Percentiles rank a stretch among this genome's conserved stretches.
These are phyloP conservation scores for Hydrolagus colliei DNA, from an alignment of 2,797 vertebrate species.

Conservation along the genomic window DNA sequence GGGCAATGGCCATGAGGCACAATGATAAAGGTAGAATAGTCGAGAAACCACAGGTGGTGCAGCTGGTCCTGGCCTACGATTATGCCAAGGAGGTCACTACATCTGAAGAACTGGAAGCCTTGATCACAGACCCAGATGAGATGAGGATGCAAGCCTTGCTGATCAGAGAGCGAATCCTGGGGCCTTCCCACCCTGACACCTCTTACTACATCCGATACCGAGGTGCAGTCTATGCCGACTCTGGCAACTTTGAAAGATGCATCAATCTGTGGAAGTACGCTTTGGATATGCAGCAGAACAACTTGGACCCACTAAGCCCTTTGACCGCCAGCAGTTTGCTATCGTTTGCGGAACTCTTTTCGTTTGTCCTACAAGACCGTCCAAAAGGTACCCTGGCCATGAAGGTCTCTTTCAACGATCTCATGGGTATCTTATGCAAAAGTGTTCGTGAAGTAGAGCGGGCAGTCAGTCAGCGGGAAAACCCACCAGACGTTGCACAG, in stretches of 20 bases:
- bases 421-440: slow-evolving; percentile 83
- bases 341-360: slow-evolving; percentile 91
- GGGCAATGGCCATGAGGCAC: slow-evolving; percentile 84
- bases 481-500: slow-evolving; percentile 71
- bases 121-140: slow-evolving; percentile 88
- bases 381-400: slow-evolving; percentile 77
- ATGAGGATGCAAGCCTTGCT: slow-evolving; percentile 93
- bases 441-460: slow-evolving; percentile 87
- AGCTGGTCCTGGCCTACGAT: slow-evolving; percentile 78
- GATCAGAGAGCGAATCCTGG: slow-evolving; percentile 84
- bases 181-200: slow-evolving; percentile 87
- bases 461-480: slow-evolving; percentile 74
- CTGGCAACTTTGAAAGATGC: slow-evolving; percentile 88
- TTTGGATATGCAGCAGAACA: slow-evolving; percentile 91
- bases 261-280: slow-evolving; percentile 92
- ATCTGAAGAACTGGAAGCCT: slow-evolving; percentile 75
- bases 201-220: slow-evolving; percentile 94
- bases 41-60: slow-evolving; percentile 70
- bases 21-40: slow-evolving; percentile 58
- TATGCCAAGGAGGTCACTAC: slow-evolving; percentile 76
- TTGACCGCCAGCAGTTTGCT: slow-evolving; percentile 95
- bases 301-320: slow-evolving; percentile 88
- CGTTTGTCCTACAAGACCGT: slow-evolving; percentile 87
- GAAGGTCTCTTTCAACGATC: slow-evolving; percentile 78
- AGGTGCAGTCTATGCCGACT: slow-evolving; percentile 87